Conservation (phyloP, 2,113 vertebrate genomes). For the Stegastes partitus region DNA sequence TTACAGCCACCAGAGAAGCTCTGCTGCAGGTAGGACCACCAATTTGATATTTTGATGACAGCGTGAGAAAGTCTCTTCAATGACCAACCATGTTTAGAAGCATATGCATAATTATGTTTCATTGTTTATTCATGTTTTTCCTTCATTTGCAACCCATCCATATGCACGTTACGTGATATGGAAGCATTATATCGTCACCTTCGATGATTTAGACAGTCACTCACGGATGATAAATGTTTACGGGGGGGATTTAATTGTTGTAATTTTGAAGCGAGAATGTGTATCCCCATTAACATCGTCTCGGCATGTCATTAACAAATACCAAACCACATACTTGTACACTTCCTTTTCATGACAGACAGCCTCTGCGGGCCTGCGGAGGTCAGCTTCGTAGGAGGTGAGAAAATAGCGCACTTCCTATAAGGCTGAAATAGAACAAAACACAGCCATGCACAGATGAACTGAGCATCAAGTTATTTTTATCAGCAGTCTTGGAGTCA, state of each 20-base stretch:
- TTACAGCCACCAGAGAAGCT: no score
- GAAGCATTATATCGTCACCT: conserved; percentile 2
- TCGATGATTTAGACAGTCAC: not conserved
- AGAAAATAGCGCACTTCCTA: conserved; percentile 7
- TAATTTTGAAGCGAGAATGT: conserved; percentile 4
- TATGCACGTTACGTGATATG: not conserved
- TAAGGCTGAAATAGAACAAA: conserved; percentile 17
- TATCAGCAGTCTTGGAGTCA: conserved; percentile 35
- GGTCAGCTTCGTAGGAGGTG: conserved; percentile 24
- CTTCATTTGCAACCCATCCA: conserved; percentile 10
- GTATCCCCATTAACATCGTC: not conserved
- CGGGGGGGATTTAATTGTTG: not conserved
- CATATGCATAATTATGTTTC: conserved; percentile 11
- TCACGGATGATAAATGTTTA: not conserved
- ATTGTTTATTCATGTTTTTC: not conserved
- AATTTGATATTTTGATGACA: no score
- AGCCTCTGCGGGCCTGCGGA: conserved; percentile 15
- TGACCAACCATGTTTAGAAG: conserved; percentile 14
- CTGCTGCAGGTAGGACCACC: no score
- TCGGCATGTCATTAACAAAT: conserved; percentile 7
- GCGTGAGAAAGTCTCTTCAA: no score
- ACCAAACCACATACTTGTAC: not conserved
- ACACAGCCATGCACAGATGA: not conserved
- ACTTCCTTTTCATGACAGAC: conserved; percentile 33
- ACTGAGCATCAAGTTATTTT: conserved; percentile 39